These are phyloP conservation scores for Lissocephala sabroskyi DNA, from an alignment of 2,888 invertebrate species.

Conservation along the genomic window DNA sequence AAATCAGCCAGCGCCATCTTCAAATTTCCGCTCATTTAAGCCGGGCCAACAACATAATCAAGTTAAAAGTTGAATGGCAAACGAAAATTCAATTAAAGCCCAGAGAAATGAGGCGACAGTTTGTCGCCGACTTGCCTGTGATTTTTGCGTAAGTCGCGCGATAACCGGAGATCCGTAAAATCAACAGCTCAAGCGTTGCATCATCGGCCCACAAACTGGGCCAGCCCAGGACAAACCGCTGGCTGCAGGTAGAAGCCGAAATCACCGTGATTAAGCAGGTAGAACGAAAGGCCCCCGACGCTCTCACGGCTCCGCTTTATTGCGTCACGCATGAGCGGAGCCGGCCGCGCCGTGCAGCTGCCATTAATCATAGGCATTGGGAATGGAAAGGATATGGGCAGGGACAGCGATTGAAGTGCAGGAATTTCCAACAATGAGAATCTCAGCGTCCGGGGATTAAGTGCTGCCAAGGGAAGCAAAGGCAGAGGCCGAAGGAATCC, in stretches of 20 bases:
- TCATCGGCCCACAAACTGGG: not conserved
- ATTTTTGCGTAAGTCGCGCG: slow-evolving; percentile 12
- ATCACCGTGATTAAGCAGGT: not conserved
- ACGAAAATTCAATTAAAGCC: slow-evolving; percentile 4
- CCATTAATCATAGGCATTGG: slow-evolving; percentile 4
- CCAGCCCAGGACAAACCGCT: not conserved
- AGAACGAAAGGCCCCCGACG: not conserved
- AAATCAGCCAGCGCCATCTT: not conserved
- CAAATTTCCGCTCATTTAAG: slow-evolving; percentile 8
- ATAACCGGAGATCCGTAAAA: not conserved
- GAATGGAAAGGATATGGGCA: too few species aligned
- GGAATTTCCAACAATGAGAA: too few species aligned
- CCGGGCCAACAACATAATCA: not conserved
- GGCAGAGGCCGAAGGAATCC: too few species aligned
- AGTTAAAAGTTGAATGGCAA: too few species aligned
- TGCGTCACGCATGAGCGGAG: slow-evolving; percentile 1
- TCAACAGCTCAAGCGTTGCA: not conserved
- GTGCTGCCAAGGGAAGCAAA: too few species aligned
- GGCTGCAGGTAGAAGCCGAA: not conserved
- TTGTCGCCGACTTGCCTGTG: not conserved
- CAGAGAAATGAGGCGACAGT: slow-evolving; percentile 16
- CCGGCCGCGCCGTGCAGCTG: not conserved
- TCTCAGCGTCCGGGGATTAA: too few species aligned
- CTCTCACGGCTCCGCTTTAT: not conserved
- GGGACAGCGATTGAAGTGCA: too few species aligned